Conservation (phyloP, 2,797 vertebrate species). For the Poecilia wingei region DNA sequence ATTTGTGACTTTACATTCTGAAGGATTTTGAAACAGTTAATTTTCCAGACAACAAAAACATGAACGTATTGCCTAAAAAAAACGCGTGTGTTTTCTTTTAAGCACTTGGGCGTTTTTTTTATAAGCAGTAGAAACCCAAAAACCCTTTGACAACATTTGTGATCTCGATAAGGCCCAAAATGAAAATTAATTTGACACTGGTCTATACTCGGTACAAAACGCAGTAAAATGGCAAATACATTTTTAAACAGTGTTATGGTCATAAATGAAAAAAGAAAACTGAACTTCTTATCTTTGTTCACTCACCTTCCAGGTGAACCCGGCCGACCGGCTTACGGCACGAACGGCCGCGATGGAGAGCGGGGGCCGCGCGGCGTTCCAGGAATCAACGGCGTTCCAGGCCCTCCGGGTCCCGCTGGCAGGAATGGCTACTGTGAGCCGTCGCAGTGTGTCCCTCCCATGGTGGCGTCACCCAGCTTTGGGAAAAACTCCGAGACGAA, state of each 20-base stretch:
- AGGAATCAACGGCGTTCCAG: conserved; percentile 87
- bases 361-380: conserved; percentile 84
- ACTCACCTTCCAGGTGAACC: conserved; percentile 81
- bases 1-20: no score
- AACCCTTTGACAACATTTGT: no score
- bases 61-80: no score
- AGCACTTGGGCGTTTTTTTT: no score
- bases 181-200: no score
- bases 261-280: not conserved
- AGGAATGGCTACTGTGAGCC: conserved; percentile 89
- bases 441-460: conserved; percentile 86
- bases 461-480: conserved; percentile 48
- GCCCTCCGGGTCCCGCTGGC: conserved; percentile 86
- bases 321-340: conserved; percentile 88
- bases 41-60: no score
- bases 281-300: not conserved
- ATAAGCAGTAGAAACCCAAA: no score
- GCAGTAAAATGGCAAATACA: not conserved
- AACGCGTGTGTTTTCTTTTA: no score
- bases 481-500: conserved; percentile 83
- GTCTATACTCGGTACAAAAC: not conserved
- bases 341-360: conserved; percentile 86
- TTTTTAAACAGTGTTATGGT: not conserved
- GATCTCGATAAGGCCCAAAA: no score
- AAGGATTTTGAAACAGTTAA: no score